Conservation (phyloP, 2,113 vertebrate genomes). For the Callorhinus ursinus region DNA sequence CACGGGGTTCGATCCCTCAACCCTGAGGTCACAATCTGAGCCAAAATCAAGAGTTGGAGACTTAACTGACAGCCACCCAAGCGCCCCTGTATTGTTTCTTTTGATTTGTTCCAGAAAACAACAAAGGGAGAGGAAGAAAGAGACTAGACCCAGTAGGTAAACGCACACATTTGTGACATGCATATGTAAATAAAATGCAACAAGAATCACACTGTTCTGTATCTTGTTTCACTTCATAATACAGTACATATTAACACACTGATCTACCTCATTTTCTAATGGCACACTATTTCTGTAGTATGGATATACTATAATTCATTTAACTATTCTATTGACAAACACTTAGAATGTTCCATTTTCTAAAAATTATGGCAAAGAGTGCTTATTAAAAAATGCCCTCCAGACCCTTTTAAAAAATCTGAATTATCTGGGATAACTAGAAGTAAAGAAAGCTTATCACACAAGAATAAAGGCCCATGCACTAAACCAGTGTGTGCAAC, state of each 20-base stretch:
- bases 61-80: background rate
- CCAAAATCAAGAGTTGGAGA: no score
- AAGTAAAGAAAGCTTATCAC: background rate
- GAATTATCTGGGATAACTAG: conserved; percentile 24
- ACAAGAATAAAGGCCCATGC: background rate
- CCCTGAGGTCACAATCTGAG: background rate
- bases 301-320: background rate
- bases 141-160: background rate
- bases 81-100: background rate
- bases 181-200: background rate
- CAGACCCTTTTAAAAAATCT: background rate
- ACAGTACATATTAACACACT: background rate
- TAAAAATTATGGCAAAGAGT: background rate
- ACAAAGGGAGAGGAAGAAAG: background rate
- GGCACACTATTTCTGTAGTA: background rate
- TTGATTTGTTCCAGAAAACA: conserved; percentile 18
- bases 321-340: background rate
- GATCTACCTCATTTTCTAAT: background rate
- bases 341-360: background rate
- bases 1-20: background rate
- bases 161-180: accelerated
- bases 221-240: background rate
- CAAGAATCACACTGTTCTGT: background rate
- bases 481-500: background rate
- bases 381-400: background rate